Evolutionary conservation across 2,797 vertebrate genomes (phyloP).

Genomic region (Cottoperca gobio): DNA sequence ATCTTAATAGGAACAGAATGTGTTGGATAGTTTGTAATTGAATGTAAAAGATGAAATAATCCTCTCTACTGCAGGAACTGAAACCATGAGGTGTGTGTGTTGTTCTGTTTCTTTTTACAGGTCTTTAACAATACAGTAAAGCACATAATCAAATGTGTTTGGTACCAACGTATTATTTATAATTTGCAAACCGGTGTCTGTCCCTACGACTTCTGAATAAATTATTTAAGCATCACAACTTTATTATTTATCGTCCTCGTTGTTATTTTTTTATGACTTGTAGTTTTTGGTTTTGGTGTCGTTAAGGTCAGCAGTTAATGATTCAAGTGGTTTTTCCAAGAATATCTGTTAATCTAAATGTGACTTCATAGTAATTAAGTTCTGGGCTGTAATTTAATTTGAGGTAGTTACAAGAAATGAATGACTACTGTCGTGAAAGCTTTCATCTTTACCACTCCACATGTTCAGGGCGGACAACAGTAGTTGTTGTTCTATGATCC

Average conservation of each 20-base stretch:
- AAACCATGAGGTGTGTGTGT: constrained; percentile 20
- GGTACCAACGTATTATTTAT: constrained; percentile 17
- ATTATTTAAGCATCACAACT: constrained; percentile 11
- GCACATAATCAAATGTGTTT: constrained; percentile 3
- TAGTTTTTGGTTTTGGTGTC: not conserved
- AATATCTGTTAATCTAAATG: not conserved
- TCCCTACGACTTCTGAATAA: constrained; percentile 58
- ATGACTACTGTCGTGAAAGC: not conserved
- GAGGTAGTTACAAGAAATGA: not conserved
- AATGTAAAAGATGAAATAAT: constrained; percentile 16
- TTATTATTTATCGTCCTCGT: not conserved
- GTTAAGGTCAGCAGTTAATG: not conserved
- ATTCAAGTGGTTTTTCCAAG: not conserved
- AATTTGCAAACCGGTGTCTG: constrained; percentile 26
- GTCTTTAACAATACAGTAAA: constrained; percentile 9
- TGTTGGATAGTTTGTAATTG: not conserved
- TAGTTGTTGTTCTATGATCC: not conserved
- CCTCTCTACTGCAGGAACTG: constrained; percentile 1
- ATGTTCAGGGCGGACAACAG: too few species aligned
- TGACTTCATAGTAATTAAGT: not conserved
- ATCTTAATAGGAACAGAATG: not conserved
- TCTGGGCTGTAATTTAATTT: not conserved
- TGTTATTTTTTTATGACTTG: not conserved
- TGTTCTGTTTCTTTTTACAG: constrained; percentile 9
- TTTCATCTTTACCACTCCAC: not conserved